Percentiles rank a stretch among this genome's conserved stretches.
Evolutionary conservation across 2,113 vertebrate genomes (phyloP).

Genomic region (Callipepla californica): DNA sequence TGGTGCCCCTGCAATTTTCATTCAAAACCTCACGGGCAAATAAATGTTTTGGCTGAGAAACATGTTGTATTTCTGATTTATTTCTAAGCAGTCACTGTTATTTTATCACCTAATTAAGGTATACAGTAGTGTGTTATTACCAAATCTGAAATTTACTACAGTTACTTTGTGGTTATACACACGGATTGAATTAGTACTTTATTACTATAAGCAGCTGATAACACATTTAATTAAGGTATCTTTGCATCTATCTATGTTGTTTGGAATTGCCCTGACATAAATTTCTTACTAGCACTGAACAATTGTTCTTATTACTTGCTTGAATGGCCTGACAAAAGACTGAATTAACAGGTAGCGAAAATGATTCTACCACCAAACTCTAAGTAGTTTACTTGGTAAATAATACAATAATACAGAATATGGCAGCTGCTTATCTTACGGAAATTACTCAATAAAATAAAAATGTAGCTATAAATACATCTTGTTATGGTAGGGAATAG

Average conservation of each 20-base stretch:
- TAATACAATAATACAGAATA: neutral
- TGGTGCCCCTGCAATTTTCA: neutral
- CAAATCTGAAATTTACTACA: constrained; percentile 54
- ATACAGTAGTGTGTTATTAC: constrained; percentile 29
- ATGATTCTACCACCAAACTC: neutral
- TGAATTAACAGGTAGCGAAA: constrained; percentile 61
- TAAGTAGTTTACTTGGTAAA: constrained; percentile 5
- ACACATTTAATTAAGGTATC: constrained; percentile 34
- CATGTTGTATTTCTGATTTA: neutral
- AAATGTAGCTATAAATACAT: neutral
- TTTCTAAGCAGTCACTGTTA: neutral
- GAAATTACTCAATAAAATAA: constrained; percentile 14
- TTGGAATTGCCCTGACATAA: constrained; percentile 18
- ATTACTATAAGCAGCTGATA: constrained; percentile 65
- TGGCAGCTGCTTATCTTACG: constrained; percentile 31
- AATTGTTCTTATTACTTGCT: neutral
- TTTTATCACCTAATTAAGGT: constrained; percentile 23
- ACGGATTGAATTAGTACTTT: constrained; percentile 50
- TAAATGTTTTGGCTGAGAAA: neutral
- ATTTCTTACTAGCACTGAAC: neutral
- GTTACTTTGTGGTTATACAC: constrained; percentile 28
- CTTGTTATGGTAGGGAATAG: neutral
- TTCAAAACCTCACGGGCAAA: neutral
- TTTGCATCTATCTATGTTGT: constrained; percentile 46
- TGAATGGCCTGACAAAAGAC: constrained; percentile 13